Conservation (phyloP, 2,888 invertebrate genomes). For the Callyntrura guangdongensis region DNA sequence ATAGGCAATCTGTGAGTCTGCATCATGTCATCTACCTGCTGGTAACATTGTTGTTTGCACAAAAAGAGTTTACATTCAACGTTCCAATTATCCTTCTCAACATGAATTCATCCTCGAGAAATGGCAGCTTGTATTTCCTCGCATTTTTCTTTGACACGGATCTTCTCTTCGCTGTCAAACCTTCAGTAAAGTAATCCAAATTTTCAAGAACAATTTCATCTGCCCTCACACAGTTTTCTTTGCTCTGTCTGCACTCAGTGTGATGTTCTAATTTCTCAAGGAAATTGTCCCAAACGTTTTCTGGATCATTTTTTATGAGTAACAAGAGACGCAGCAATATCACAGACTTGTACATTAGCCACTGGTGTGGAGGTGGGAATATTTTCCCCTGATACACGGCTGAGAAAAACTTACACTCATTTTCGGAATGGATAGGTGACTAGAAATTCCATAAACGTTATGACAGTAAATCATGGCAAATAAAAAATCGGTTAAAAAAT, state of each 20-base stretch:
- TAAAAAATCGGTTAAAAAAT: conserved; percentile 6
- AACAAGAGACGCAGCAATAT: conserved; percentile 74
- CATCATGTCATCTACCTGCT: conserved; percentile 69
- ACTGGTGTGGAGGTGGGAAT: conserved; percentile 74
- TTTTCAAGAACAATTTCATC: conserved; percentile 79
- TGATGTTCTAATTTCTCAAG: conserved; percentile 79
- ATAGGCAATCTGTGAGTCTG: neutral
- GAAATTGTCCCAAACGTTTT: conserved; percentile 69
- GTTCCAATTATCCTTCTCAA: conserved; percentile 67
- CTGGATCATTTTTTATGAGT: conserved; percentile 50
- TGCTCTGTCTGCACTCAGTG: conserved; percentile 63
- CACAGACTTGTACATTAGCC: conserved; percentile 79
- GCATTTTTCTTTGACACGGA: conserved; percentile 57
- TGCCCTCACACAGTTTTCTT: conserved; percentile 67
- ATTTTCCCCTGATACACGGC: conserved; percentile 27
- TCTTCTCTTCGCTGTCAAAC: conserved; percentile 17
- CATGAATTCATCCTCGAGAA: conserved; percentile 33
- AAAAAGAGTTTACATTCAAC: conserved; percentile 79
- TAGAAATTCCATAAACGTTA: conserved; percentile 9
- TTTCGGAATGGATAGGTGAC: conserved; percentile 72
- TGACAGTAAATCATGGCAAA: conserved; percentile 16
- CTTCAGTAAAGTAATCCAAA: conserved; percentile 68
- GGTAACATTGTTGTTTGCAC: conserved; percentile 66
- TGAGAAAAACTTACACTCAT: conserved; percentile 77
- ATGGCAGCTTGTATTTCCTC: conserved; percentile 58